Conservation (phyloP, 2,888 invertebrate species). For the Thymelicus acteon region DNA sequence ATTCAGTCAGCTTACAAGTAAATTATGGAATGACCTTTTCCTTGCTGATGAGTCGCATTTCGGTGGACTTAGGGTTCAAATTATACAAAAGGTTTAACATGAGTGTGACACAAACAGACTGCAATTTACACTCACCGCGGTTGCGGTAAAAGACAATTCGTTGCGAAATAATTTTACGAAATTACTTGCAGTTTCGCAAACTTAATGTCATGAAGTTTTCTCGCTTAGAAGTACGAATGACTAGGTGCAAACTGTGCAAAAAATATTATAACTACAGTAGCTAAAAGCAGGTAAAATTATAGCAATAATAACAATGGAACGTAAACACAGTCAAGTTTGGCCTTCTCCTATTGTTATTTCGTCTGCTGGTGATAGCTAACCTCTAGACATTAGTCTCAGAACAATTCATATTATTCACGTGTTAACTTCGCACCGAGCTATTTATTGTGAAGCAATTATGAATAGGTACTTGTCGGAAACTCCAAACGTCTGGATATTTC, state of each 20-base stretch:
- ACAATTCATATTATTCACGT: background rate
- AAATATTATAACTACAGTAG: slow-evolving; percentile 14
- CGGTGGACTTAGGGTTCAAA: slow-evolving; percentile 20
- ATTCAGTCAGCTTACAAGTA: background rate
- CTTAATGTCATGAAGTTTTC: slow-evolving; percentile 40
- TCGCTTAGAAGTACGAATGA: slow-evolving; percentile 1
- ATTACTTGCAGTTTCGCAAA: slow-evolving; percentile 57
- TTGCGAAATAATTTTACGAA: slow-evolving; percentile 58
- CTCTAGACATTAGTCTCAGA: background rate
- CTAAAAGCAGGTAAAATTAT: background rate
- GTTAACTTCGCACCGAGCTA: too few relatives aligned
- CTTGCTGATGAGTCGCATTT: background rate
- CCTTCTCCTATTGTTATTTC: background rate
- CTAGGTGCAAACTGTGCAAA: slow-evolving; percentile 6
- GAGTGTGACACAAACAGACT: slow-evolving; percentile 28
- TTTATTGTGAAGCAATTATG: too few relatives aligned
- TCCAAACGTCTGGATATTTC: too few relatives aligned
- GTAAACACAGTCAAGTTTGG: background rate
- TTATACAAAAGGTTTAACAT: slow-evolving; percentile 35
- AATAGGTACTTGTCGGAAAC: too few relatives aligned
- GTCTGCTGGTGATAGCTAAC: background rate
- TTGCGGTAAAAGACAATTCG: slow-evolving; percentile 57
- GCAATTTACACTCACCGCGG: slow-evolving; percentile 45
- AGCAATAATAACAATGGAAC: background rate
- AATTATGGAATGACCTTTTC: background rate